Percentiles rank a stretch among this genome's conserved stretches.
Conservation (phyloP, 92 coral and sea anemone species). For the Zoanthus gigantus region DNA sequence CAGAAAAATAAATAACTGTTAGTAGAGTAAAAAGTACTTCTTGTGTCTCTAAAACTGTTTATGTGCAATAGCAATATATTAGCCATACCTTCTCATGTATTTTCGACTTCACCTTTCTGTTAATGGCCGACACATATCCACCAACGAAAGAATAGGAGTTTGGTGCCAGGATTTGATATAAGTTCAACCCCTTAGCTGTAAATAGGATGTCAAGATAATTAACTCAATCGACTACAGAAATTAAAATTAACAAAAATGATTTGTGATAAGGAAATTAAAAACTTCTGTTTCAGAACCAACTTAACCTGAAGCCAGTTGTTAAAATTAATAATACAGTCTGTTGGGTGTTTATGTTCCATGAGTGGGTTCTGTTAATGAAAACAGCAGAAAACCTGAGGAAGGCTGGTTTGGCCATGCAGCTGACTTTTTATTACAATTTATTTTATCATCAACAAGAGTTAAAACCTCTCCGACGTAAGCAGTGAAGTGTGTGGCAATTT, state of each 20-base stretch:
- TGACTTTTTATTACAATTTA: no score
- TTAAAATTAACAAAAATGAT: neutral
- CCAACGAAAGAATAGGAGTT: constrained; percentile 95
- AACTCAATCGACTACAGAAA: neutral
- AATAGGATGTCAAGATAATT: neutral
- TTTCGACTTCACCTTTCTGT: constrained; percentile 89
- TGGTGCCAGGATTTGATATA: constrained; percentile 96
- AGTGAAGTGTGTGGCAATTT: no score
- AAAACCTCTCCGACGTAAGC: no score
- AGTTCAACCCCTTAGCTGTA: constrained; percentile 89
- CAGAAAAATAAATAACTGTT: no score
- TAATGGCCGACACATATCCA: constrained; percentile 94
- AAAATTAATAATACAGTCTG: neutral
- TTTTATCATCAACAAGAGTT: no score
- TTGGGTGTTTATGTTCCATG: no score
- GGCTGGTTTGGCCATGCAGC: no score
- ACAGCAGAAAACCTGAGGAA: no score
- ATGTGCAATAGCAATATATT: no score
- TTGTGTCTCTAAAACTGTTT: no score
- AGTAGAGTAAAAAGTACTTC: no score
- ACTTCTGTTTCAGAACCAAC: neutral
- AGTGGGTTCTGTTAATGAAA: no score
- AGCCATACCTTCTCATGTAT: constrained; percentile 88
- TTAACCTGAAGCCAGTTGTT: neutral
- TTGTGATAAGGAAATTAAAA: neutral